Evolutionary conservation across 2,888 invertebrate species (phyloP), one percentile per base, ranked within the genome.

Genomic region (Drosophila neonasuta): DNA sequence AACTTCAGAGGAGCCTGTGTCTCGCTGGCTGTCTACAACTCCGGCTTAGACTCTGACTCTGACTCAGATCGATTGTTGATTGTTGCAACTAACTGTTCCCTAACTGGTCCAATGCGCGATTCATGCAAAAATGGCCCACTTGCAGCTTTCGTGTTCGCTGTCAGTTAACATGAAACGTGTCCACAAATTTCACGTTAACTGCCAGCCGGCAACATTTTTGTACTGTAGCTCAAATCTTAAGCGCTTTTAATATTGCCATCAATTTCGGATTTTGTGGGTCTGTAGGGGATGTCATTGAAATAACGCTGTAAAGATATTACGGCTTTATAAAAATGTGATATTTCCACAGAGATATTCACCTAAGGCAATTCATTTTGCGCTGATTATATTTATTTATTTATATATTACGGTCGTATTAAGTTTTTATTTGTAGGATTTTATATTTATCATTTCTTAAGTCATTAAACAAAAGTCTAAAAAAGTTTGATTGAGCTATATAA

Each of bases 101-200:
- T 48, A 61, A 60, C 64, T 52, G 60, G 57, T 60, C 57, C 29
- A 41, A 17, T n/a, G 24, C 24, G 15, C 29, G 17, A 9, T 20
- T 51, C 69, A 74, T 73, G 74, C 74, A 67, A 72, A 79, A 79
- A 65, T 34, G 61, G 62, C 24, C 60, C 64, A 77, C 59, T 79
- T 81, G 67, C 51, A 64, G 64, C 44, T 44, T 76, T 74, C 79
- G 68, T 68, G 62, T 64, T 54, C 51, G 56, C 36, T 50, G 63
- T 52, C 62, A 63, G 65, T 61, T 64, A 67, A 65, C 67, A 68
- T 75, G 58, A 68, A 77, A 79, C 60, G 65, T 65, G 79, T 61
- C 79, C 68, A 65, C 66, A 57, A 59, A 48, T 39, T 62, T 46
- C 39, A 36, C 41, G 54, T 63, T 60, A 42, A 44, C 50, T 60